Base-by-base conservation (phyloP, 2,113 vertebrate species). In the Pycnonotus jocosus region DNA sequence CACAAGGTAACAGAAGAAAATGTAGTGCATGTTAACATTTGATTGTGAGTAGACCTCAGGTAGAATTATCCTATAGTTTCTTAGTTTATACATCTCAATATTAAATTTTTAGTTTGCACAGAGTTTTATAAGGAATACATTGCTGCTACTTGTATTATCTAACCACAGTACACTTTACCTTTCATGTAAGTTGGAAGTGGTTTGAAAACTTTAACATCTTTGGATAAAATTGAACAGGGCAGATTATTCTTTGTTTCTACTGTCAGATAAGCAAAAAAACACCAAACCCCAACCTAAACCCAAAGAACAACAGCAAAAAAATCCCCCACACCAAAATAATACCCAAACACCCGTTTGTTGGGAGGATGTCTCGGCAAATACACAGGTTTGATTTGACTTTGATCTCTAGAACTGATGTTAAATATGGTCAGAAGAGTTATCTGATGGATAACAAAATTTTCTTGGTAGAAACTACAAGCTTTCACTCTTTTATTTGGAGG, bases 311-410 rank as follows among this genome's bases (percentile, higher is more conserved):
- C 28, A 69, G 9, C 11, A 54, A 37, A 62, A 64, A 57, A 31
- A 24, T 37, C 13, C 24, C 24, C 19, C 27, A 22, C 8, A 50
- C 33, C 31, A 81, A 64, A 65, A 10, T 22, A 66, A 53, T 58
- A 42, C 3, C 9, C 12, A 28, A 50, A 37, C 0, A 11, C 10
- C 8, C 9, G 9, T 44, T 62, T n/a, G 11, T 5, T 71, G 33
- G 69, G 51, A 62, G 40, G 31, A 50, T 56, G 10, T 74, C 60
- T 64, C 53, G 89, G 60, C n/a, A 68, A 37, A 25, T 18, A 15
- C 20, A 22, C 14, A 35, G 12, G 19, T 78, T 84, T 80, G 18
- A 23, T 69, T 40, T 38, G 40, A 4, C 47, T 77, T 68, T 77
- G 25, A 6, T 89, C 31, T 53, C 18, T 50, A 83, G 33, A 11